These are phyloP conservation scores for Entelurus aequoreus DNA, from an alignment of 2,113 vertebrate species.

Conservation along the genomic window DNA sequence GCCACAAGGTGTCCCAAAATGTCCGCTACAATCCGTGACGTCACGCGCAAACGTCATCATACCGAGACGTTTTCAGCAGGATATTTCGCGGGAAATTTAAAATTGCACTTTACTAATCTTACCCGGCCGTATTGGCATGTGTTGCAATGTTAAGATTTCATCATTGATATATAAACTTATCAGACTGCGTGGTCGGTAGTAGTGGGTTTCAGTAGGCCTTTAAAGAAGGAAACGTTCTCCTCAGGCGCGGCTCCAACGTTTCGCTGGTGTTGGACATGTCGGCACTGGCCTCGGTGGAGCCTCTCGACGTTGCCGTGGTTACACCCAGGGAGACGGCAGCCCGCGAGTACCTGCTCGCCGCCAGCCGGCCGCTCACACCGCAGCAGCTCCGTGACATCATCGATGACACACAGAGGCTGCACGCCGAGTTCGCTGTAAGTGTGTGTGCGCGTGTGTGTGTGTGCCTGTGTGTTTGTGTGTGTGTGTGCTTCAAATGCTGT, in stretches of 20 bases:
- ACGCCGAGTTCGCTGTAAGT: slow-evolving; percentile 88
- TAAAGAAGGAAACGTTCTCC: not conserved
- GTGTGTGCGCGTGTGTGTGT: not conserved
- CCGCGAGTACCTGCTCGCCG: slow-evolving; percentile 86
- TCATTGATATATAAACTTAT: no score
- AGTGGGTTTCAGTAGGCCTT: no score
- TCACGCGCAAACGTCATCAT: no score
- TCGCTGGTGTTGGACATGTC: slow-evolving; percentile 95
- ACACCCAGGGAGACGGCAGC: slow-evolving; percentile 84
- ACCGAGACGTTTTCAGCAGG: no score
- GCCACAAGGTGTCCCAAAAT: no score
- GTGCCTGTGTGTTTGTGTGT: not conserved
- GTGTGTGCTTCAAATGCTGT: not conserved
- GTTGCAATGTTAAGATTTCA: no score
- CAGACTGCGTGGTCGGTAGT: no score
- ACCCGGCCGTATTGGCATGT: no score
- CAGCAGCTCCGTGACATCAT: slow-evolving; percentile 78
- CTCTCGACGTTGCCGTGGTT: slow-evolving; percentile 71
- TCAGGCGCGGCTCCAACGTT: slow-evolving; percentile 91
- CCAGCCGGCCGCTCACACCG: slow-evolving; percentile 76
- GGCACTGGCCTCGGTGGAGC: slow-evolving; percentile 81
- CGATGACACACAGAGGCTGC: slow-evolving; percentile 80
- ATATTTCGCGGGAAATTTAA: no score
- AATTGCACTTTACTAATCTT: no score
- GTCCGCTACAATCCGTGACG: no score